Base-by-base conservation (phyloP, 1,140 invertebrate genomes). In the Drosophila teissieri region DNA sequence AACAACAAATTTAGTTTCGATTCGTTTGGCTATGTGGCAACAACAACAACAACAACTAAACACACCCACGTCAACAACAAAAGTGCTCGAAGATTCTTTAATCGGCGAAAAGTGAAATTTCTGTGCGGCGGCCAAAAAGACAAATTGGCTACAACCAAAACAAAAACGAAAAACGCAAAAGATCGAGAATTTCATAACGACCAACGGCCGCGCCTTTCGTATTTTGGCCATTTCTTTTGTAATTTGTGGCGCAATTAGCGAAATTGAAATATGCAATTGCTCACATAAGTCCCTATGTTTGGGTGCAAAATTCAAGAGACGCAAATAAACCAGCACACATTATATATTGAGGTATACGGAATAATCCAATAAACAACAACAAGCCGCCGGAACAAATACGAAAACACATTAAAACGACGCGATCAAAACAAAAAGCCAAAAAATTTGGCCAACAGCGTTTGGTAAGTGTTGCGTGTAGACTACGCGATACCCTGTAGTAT, bases 391-490 rank as follows among this genome's bases (percentile, higher is more conserved):
- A 76, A 77, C 73, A 60, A 76, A 77, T 56, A 73, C 49, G 64
- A 75, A 76, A 76, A 76, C 74, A 76, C 44, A 76, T 56, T 54
- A 57, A 73, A 73, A 77, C 74, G 61, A 44, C 61, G 49, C 67
- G 73, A 81, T 56, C 79, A 81, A 81, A 77, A 81, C 79, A 81
- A 81, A 81, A 73, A 81, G 19, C 61, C 57, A 64, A 76, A 80
- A 77, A 80, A 58, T 67, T 46, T 52, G 58, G 56, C 27, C 73
- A 77, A 69, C 73, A 69, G 60, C 51, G 31, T 36, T 17, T 51
- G 63, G 73, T 54, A 55, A 77, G 51, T 22, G 11, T 37, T 27
- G 4, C 10, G 3, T 0, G 4, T 48, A 34, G 6, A 52, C 14
- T 19, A 10, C 0, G 4, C 17, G 22, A 53, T 75, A 75, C 72